Evolutionary conservation across 1,140 invertebrate genomes (phyloP), one percentile per base, ranked within the genome.

Genomic region (Aphelenchoides besseyi): DNA sequence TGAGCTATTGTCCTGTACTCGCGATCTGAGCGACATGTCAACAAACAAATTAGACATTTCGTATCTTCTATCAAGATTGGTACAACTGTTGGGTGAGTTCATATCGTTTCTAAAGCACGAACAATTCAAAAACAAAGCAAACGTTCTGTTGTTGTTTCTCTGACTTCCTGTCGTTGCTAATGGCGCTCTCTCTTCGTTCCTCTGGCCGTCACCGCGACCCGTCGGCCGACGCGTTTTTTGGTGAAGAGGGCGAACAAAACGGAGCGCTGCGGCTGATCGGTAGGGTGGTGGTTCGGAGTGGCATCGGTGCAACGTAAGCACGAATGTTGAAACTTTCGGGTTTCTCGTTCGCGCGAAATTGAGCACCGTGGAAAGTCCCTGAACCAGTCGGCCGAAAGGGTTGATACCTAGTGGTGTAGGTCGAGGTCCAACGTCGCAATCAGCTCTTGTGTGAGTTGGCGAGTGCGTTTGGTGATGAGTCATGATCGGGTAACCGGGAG

Each of bases 1-100:
- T 1, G 76, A 76, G 30, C 70, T 79, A 28, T 41, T 76, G 1
- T 23, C 28, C 33, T 76, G 75, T 64, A 69, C 76, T 1, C 32
- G 70, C 23, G 66, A 48, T 9, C 33, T 76, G 28, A 76, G 75
- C 48, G 73, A 76, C 41, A 57, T 76, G 36, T 64, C 68, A 12
- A 35, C 75, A 12, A 41, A 32, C 32, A 53, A 71, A 3, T 55
- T 18, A 3, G 36, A 77, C 23, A 36, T 77, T 29, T 53, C 63
- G 0, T 23, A 29, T 9, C 48, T 75, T 3, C 41, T 75, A 26
- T 37, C 78, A 55, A 75, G 66, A 67, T 67, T 75, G 5, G 52
- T 75, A 26, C 74, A 75, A 30, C 35, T 75, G 29, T 36, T 75
- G 16, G 73, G 73, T 74, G 18, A 36, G 41, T 55, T 16, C 37